Evolutionary conservation across 1,140 invertebrate species (phyloP).

Genomic region (Drosophila sucinea): DNA sequence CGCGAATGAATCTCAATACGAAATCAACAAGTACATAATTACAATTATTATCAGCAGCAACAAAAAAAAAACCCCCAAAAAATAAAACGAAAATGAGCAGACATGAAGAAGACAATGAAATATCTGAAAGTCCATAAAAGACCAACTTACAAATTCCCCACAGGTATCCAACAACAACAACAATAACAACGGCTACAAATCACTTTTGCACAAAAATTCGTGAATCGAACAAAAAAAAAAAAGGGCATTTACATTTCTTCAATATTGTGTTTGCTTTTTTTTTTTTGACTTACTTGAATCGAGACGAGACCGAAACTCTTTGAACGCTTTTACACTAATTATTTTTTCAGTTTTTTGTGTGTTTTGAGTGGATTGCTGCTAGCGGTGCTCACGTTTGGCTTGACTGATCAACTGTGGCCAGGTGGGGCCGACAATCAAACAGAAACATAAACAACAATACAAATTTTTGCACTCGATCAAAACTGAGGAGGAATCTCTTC

Average conservation of each 20-base stretch:
- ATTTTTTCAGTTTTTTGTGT: not conserved
- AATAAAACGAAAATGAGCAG: not conserved
- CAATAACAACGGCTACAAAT: no score
- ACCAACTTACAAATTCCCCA: conserved; percentile 1
- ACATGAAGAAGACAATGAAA: not conserved
- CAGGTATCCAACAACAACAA: not conserved
- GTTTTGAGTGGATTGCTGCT: not conserved
- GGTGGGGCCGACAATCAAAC: conserved; percentile 14
- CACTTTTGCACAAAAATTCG: not conserved
- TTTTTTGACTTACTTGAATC: no score
- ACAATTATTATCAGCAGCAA: not conserved
- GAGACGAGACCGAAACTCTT: not conserved
- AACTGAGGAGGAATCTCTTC: not conserved
- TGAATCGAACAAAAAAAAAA: not conserved
- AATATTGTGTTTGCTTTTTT: no score
- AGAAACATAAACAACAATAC: not conserved
- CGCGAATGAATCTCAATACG: not conserved
- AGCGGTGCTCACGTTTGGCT: conserved; percentile 10
- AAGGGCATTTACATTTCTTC: conserved; percentile 15
- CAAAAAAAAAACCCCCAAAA: not conserved
- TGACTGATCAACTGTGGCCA: conserved; percentile 26
- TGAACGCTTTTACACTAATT: conserved; percentile 20
- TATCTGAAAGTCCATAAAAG: not conserved
- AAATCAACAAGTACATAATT: conserved; percentile 4
- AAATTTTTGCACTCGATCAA: conserved; percentile 9